Evolutionary conservation across 2,113 vertebrate genomes (phyloP).

Genomic region (Turdus rufiventris): DNA sequence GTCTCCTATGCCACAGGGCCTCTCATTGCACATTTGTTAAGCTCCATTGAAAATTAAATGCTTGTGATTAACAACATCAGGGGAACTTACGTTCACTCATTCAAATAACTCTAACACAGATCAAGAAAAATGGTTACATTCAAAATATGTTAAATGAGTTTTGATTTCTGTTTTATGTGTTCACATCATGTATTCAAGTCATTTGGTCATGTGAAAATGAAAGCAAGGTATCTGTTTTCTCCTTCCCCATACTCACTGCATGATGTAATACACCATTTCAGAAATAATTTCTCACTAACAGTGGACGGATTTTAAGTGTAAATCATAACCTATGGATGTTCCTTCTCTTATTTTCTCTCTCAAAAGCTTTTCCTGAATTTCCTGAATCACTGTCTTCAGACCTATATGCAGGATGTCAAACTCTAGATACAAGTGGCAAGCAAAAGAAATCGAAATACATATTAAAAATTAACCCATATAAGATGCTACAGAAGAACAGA

Average conservation of each 20-base stretch:
- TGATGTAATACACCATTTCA: background rate
- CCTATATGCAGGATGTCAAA: background rate
- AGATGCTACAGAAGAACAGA: background rate
- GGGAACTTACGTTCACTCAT: background rate
- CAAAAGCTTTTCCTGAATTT: background rate
- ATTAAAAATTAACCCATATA: background rate
- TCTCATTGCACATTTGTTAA: background rate
- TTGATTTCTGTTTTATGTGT: background rate
- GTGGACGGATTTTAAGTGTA: background rate
- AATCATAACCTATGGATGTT: background rate
- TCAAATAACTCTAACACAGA: background rate
- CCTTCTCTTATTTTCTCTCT: background rate
- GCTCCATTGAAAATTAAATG: background rate
- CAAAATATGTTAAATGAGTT: background rate
- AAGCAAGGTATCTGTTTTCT: background rate
- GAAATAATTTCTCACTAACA: background rate
- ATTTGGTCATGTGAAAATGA: background rate
- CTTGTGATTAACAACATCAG: background rate
- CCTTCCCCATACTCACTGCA: background rate
- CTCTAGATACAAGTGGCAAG: background rate
- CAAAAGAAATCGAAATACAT: background rate
- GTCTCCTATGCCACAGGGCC: background rate
- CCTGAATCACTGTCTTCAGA: background rate
- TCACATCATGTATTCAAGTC: background rate
- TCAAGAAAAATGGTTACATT: background rate